These are phyloP conservation scores for Drosophila nigricruria DNA, from an alignment of 2,888 invertebrate species.

Conservation along the genomic window DNA sequence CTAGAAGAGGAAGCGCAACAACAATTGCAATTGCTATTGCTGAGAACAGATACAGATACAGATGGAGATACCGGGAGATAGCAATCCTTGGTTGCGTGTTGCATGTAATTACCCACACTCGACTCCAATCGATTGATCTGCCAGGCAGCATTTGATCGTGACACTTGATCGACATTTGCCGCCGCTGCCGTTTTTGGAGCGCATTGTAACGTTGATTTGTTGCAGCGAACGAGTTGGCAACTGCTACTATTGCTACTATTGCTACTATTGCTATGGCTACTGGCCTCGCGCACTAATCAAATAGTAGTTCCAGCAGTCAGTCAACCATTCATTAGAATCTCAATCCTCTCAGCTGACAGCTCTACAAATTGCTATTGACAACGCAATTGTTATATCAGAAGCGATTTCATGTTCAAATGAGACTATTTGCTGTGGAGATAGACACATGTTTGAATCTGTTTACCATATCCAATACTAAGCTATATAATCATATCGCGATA, in stretches of 20 bases:
- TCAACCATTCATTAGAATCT: constrained; percentile 73
- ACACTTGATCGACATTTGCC: constrained; percentile 83
- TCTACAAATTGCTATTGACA: constrained; percentile 80
- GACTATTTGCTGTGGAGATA: constrained; percentile 53
- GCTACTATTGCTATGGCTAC: constrained; percentile 47
- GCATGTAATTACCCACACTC: constrained; percentile 66
- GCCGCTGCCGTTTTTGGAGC: constrained; percentile 76
- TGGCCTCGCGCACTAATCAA: constrained; percentile 73
- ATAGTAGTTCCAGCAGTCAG: constrained; percentile 53
- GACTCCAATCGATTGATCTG: constrained; percentile 73
- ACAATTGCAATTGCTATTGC: constrained; percentile 11
- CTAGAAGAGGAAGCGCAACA: background rate
- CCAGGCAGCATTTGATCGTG: constrained; percentile 75
- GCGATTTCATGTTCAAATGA: constrained; percentile 74
- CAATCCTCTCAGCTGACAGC: constrained; percentile 72
- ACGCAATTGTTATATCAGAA: constrained; percentile 80
- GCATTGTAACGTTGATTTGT: constrained; percentile 35
- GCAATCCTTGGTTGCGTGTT: constrained; percentile 60
- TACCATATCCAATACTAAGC: background rate
- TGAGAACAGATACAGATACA: background rate
- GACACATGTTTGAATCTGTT: background rate
- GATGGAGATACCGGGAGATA: background rate
- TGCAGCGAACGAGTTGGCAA: constrained; percentile 22
- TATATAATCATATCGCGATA: background rate
- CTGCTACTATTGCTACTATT: constrained; percentile 11